These are phyloP conservation scores for Mythimna albipuncta DNA, from an alignment of 2,888 invertebrate genomes.

Conservation along the genomic window DNA sequence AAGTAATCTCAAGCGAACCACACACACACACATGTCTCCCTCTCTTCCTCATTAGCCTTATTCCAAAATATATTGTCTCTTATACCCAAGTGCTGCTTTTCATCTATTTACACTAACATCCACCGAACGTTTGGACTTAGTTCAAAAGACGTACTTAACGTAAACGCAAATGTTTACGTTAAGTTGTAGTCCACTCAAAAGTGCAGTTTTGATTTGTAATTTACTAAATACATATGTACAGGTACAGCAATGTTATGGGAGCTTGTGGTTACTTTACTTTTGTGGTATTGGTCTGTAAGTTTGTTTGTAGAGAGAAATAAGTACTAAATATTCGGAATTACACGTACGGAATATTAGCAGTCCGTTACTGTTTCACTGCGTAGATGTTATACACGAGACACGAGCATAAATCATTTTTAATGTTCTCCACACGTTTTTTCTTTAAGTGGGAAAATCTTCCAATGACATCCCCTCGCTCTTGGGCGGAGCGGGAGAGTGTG, in stretches of 20 bases:
- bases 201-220: constrained; percentile 42
- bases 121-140: constrained; percentile 31
- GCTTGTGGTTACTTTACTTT: constrained; percentile 15
- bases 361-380: background rate
- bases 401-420: no score
- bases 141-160: constrained; percentile 53
- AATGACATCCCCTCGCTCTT: no score
- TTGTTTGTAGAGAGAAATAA: background rate
- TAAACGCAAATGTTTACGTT: constrained; percentile 44
- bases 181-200: constrained; percentile 26
- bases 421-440: no score
- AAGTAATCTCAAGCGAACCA: background rate
- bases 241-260: background rate
- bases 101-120: constrained; percentile 9
- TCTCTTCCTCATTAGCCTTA: constrained; percentile 15
- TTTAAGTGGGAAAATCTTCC: no score
- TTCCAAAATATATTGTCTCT: constrained; percentile 3
- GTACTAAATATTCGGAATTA: background rate
- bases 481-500: no score
- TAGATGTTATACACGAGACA: no score
- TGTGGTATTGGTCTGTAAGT: background rate
- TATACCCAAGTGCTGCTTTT: constrained; percentile 19
- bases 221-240: constrained; percentile 11
- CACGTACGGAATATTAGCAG: background rate
- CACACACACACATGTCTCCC: background rate